These are phyloP conservation scores for Temnothorax unifasciatus DNA, from an alignment of 2,888 invertebrate species.

Conservation along the genomic window DNA sequence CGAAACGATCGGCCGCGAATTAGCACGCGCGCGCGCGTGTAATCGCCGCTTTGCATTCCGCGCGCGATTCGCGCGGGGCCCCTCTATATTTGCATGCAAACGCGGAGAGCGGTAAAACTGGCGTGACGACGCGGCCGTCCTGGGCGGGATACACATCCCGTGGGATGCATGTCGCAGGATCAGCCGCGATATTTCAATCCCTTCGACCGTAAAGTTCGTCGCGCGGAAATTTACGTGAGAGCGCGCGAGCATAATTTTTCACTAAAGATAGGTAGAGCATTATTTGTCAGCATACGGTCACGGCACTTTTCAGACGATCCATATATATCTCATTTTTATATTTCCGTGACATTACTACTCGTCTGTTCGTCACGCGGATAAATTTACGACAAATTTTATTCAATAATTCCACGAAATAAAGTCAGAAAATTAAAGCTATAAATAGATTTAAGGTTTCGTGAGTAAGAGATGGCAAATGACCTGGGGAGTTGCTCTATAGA, in stretches of 20 bases:
- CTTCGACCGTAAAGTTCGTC: slow-evolving; percentile 10
- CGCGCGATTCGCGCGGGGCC: slow-evolving; percentile 30
- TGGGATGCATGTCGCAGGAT: slow-evolving; percentile 1
- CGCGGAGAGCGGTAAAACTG: slow-evolving; percentile 34
- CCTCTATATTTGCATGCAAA: slow-evolving; percentile 53
- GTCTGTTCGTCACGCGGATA: neutral
- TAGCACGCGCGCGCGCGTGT: slow-evolving; percentile 42
- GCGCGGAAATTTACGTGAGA: neutral
- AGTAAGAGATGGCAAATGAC: neutral
- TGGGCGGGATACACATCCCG: slow-evolving; percentile 3
- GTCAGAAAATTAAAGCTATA: neutral
- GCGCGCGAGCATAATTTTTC: slow-evolving; percentile 27
- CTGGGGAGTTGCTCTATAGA: too few species aligned
- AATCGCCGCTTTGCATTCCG: slow-evolving; percentile 48
- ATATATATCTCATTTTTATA: neutral
- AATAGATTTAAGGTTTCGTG: neutral
- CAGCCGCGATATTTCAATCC: slow-evolving; percentile 33
- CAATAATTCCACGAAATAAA: too few species aligned
- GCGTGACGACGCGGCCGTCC: slow-evolving; percentile 21
- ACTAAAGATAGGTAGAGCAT: neutral
- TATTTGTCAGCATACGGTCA: neutral
- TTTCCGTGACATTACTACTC: neutral
- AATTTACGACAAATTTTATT: neutral
- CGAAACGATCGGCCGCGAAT: slow-evolving; percentile 53
- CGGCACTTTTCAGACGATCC: neutral